Evolutionary conservation across 1,140 invertebrate species (phyloP).

Genomic region (Caligus rogercresseyi): DNA sequence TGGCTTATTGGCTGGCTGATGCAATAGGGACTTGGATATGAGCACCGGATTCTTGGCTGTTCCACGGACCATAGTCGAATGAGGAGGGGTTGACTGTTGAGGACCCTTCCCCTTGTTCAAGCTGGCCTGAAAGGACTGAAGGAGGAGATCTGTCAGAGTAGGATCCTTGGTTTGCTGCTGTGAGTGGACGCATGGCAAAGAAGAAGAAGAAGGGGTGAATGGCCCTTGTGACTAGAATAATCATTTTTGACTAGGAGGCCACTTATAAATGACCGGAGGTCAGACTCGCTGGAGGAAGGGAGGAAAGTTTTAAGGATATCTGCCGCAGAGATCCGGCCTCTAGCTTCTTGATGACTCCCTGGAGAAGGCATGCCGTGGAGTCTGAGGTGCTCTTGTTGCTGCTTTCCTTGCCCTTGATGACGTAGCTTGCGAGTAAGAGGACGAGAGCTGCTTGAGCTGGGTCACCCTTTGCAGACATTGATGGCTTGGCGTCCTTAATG

Average conservation of each 20-base stretch:
- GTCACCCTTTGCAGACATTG: conserved; percentile 20
- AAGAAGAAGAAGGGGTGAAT: neutral
- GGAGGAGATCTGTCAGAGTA: conserved; percentile 9
- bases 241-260: neutral
- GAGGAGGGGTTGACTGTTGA: neutral
- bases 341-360: conserved; percentile 3
- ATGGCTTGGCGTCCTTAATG: neutral
- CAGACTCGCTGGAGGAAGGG: neutral
- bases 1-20: neutral
- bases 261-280: conserved; percentile 4
- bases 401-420: neutral
- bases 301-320: neutral
- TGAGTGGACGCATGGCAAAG: neutral
- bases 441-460: conserved; percentile 28
- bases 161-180: conserved; percentile 3
- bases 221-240: conserved; percentile 2
- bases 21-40: neutral
- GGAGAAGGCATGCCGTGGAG: neutral
- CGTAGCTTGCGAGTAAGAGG: conserved; percentile 27
- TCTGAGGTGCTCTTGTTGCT: neutral
- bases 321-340: neutral
- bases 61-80: too few relatives aligned
- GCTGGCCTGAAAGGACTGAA: conserved; percentile 12
- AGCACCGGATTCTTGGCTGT: too few relatives aligned
- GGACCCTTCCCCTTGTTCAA: conserved; percentile 1